phyloP scores from a whole-genome alignment of 2,113 vertebrate genomes.

The Prolemur simus region DNA sequence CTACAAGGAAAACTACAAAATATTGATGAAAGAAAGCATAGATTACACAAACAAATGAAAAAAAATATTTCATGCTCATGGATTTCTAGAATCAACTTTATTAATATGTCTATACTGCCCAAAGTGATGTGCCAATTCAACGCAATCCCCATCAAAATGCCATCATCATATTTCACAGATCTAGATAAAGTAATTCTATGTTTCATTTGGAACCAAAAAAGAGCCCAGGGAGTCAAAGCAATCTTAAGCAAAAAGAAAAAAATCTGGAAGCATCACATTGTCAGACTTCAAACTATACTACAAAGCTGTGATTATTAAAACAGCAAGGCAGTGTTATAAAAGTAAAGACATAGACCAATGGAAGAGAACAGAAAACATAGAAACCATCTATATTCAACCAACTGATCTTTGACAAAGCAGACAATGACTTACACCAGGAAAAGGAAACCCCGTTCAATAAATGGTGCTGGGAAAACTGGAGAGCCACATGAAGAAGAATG shows the following conservation, averaged over 20 bases:
- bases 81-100: not conserved
- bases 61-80: not conserved
- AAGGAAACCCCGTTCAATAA: not conserved
- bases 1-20: not conserved
- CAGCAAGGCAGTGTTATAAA: not conserved
- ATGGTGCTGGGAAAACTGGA: not conserved
- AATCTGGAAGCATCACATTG: not conserved
- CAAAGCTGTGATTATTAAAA: not conserved
- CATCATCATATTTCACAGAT: not conserved
- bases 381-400: not conserved
- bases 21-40: not conserved
- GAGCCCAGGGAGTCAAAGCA: not conserved
- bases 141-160: not conserved
- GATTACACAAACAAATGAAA: not conserved
- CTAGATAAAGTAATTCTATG: not conserved
- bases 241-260: not conserved
- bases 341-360: not conserved
- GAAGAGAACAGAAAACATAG: not conserved
- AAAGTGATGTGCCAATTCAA: not conserved
- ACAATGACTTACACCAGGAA: not conserved
- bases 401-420: not conserved
- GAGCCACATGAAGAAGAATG: not conserved
- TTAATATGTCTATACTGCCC: not conserved
- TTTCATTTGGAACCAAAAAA: not conserved
- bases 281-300: not conserved